These are phyloP conservation scores for Acanthosepion lycidas DNA, from an alignment of 2,888 invertebrate species.

Conservation along the genomic window DNA sequence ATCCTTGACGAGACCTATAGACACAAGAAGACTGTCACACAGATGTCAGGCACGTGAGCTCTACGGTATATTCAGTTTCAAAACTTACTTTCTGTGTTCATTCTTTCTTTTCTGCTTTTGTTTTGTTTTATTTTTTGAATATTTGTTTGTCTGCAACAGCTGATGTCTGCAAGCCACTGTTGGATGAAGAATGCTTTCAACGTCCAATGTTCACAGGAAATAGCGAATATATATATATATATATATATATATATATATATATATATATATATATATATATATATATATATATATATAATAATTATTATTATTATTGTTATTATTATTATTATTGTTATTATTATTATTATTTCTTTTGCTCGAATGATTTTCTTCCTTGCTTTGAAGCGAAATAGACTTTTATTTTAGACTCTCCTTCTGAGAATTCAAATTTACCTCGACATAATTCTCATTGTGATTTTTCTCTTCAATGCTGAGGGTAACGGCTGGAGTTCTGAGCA, in stretches of 20 bases:
- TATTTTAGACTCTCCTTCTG: not conserved
- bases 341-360: too few species aligned
- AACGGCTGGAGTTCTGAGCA: not conserved
- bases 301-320: too few species aligned
- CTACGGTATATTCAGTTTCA: too few species aligned
- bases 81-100: not conserved
- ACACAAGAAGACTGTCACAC: too few species aligned
- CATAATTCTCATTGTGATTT: not conserved
- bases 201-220: not conserved
- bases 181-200: not conserved
- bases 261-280: not conserved
- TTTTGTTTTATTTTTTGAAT: not conserved
- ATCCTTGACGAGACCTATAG: too few species aligned
- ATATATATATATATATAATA: too few species aligned
- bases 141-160: not conserved
- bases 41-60: too few species aligned
- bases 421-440: conserved; percentile 33
- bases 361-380: not conserved
- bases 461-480: not conserved
- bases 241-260: not conserved
- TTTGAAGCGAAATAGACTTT: not conserved
- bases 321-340: too few species aligned
- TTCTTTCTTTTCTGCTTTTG: not conserved
- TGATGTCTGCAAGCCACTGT: not conserved
- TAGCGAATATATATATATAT: not conserved